Evolutionary conservation across 2,113 vertebrate species (phyloP), one percentile per base, ranked within the genome.

Genomic region (Accipiter cooperii): DNA sequence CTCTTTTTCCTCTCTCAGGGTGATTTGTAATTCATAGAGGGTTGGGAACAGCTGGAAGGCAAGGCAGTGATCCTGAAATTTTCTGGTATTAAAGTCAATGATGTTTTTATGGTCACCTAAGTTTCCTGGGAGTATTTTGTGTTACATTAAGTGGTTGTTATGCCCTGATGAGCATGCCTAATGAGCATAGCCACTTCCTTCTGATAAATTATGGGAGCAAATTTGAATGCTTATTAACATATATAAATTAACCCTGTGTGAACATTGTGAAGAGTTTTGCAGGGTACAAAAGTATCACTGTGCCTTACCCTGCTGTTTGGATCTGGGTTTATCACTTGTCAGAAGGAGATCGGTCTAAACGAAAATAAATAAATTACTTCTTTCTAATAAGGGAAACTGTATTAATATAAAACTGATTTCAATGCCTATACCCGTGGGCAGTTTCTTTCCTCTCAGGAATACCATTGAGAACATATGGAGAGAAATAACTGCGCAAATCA

Each of bases 111-210:
- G 63, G 84, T 85, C 89, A 83, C 68, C 95, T 84, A 93, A 86
- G 66, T 95, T 94, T 94, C 74, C 70, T 90, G 70, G 70, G 89
- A 97, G 49, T 86, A 82, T 90, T 91, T 75, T 82, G 74, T 96
- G 65, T 75, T 89, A 76, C 36, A 19, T 79, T 91, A 91, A 91
- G 44, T 89, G 74, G 70, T 74, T 75, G 91, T 94, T 85, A 89
- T 49, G 92, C 89, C 75, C 65, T 28, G 21, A 44, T 91, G 57
- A 95, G 26, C 57, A 68, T 55, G 77, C 40, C 34, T 82, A 87
- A 95, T 89, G 52, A 91, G 74, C 4, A 0, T 61, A 89, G 69
- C 40, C 51, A 73, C 77, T 96, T 87, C 61, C 40, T 33, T 76
- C 63, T 79, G 57, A 92, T 58, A 89, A 91, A 79, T 81, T 82